These are phyloP conservation scores for Caranx ignobilis DNA, from an alignment of 2,113 vertebrate genomes.

Conservation along the genomic window DNA sequence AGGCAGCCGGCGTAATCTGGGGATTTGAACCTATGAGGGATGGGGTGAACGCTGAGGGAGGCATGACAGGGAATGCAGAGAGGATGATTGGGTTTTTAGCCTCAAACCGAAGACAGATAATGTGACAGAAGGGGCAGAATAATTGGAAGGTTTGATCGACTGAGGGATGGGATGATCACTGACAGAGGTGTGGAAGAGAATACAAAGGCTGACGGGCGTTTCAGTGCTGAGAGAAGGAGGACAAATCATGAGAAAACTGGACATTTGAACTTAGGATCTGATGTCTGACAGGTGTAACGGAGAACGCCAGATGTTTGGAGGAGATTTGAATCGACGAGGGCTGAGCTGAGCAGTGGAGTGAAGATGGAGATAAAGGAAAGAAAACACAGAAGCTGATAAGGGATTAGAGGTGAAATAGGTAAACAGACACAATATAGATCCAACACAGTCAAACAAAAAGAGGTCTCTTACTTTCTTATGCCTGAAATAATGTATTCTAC, in stretches of 20 bases:
- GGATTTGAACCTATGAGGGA: constrained; percentile 53
- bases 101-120: constrained; percentile 28
- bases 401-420: no score
- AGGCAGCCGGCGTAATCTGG: constrained; percentile 38
- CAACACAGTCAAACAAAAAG: no score
- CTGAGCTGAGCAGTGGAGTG: no score
- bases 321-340: no score
- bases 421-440: no score
- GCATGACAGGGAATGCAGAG: constrained; percentile 33
- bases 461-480: no score
- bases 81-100: constrained; percentile 39
- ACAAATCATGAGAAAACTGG: not conserved
- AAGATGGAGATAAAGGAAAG: no score
- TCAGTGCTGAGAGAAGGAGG: not conserved
- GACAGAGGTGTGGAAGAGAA: not conserved
- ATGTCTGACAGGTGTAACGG: no score
- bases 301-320: no score
- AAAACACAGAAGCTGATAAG: no score
- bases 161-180: not conserved
- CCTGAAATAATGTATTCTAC: no score
- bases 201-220: not conserved
- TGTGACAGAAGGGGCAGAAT: constrained; percentile 33
- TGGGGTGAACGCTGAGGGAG: constrained; percentile 4
- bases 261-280: not conserved
- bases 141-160: constrained; percentile 17